phyloP scores from a whole-genome alignment of 2,797 vertebrate genomes.

The Chrysolophus pictus region DNA sequence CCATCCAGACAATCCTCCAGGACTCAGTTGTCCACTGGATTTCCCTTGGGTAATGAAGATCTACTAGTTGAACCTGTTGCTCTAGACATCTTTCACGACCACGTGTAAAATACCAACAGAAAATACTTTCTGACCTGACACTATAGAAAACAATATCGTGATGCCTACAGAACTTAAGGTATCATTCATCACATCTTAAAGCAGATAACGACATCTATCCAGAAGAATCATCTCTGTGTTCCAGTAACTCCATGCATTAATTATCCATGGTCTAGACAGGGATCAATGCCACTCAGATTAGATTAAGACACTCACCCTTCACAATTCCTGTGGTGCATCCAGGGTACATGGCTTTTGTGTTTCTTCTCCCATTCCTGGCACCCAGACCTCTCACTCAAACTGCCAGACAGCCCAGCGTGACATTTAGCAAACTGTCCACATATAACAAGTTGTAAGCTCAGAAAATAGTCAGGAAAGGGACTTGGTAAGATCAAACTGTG shows the following conservation, averaged over 20 bases:
- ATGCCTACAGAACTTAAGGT: background rate
- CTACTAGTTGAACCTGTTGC: background rate
- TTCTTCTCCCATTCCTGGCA: background rate
- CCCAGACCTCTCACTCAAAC: background rate
- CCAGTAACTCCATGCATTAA: background rate
- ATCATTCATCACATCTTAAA: background rate
- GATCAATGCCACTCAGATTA: background rate
- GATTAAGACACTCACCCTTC: background rate
- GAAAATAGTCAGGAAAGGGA: background rate
- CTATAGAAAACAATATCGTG: background rate
- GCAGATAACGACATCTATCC: background rate
- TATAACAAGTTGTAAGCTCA: background rate
- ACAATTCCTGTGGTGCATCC: background rate
- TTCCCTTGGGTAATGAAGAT: background rate
- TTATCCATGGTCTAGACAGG: background rate
- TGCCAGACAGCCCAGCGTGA: background rate
- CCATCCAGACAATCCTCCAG: fast-evolving
- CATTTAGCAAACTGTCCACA: background rate
- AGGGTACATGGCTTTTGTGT: background rate
- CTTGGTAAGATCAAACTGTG: background rate
- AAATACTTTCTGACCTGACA: too few species aligned
- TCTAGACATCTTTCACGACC: background rate
- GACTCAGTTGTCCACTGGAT: background rate
- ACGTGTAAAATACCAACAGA: too few species aligned
- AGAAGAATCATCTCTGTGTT: background rate